Evolutionary conservation across 1,140 invertebrate species (phyloP).

Genomic region (Plodia interpunctella): DNA sequence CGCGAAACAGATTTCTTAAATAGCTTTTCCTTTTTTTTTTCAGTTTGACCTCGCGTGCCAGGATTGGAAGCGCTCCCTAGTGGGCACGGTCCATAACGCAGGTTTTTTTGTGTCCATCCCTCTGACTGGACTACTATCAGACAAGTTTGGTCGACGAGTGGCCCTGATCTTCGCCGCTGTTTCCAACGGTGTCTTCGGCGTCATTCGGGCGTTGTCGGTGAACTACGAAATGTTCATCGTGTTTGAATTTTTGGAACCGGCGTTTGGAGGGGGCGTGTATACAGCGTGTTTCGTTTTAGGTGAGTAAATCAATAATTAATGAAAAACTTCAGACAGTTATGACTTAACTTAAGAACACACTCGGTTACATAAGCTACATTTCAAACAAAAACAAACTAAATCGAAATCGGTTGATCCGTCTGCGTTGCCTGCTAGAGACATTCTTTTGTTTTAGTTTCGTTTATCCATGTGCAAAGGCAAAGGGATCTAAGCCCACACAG

Average conservation of each 20-base stretch:
- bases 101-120: conserved; percentile 84
- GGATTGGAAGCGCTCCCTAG: conserved; percentile 83
- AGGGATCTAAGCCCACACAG: too few relatives aligned
- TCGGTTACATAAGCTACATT: too few relatives aligned
- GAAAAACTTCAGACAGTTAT: background rate
- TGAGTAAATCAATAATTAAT: conserved; percentile 29
- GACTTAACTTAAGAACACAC: too few relatives aligned
- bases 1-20: too few relatives aligned
- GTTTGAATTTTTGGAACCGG: conserved; percentile 82
- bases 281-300: conserved; percentile 81
- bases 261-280: conserved; percentile 80
- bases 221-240: conserved; percentile 81
- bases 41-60: conserved; percentile 73
- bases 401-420: too few relatives aligned
- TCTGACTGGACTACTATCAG: conserved; percentile 82
- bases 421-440: too few relatives aligned
- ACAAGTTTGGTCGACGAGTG: conserved; percentile 79
- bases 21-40: conserved; percentile 29
- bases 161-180: conserved; percentile 79
- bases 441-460: too few relatives aligned
- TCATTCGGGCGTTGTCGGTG: conserved; percentile 81
- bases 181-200: conserved; percentile 78
- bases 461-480: too few relatives aligned
- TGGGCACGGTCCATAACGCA: conserved; percentile 84
- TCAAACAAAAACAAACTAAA: too few relatives aligned